A percentile compares a stretch with the other conserved stretches of the same genome.
phyloP scores from a whole-genome alignment of 35 echinoderm and acorn worm species.

The Stichopus chloronotus region DNA sequence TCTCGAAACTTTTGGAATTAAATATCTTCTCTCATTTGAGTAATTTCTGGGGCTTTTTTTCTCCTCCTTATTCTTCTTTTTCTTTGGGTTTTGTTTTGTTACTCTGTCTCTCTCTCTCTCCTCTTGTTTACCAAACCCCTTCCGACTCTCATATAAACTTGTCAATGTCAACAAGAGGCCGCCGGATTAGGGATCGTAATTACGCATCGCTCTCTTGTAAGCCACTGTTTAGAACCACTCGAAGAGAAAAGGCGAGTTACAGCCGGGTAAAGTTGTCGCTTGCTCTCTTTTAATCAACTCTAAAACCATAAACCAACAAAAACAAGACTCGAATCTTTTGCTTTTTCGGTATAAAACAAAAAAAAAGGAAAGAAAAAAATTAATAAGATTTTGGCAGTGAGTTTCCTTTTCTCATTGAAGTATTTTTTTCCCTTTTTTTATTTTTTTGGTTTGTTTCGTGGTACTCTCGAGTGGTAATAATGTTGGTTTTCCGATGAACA shows the following conservation, averaged over 20 bases:
- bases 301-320: neutral
- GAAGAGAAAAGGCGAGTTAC: neutral
- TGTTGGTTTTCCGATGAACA: neutral
- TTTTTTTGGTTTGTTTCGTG: too few species aligned
- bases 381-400: too few species aligned
- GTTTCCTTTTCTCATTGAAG: too few species aligned
- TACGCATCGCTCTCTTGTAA: neutral
- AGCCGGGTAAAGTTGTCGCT: neutral
- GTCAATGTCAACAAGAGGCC: neutral
- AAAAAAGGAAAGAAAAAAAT: too few species aligned
- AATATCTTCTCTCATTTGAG: too few species aligned
- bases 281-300: neutral
- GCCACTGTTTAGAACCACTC: neutral
- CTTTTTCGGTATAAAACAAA: neutral
- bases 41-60: too few species aligned
- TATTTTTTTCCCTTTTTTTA: too few species aligned
- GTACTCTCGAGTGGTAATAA: neutral
- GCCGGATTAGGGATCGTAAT: neutral
- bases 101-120: neutral
- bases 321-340: too few species aligned
- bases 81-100: neutral
- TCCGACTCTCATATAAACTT: constrained; percentile 11
- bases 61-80: neutral
- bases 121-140: constrained; percentile 2
- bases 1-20: neutral